A percentile compares a stretch with the other conserved stretches of the same genome.
phyloP scores from a whole-genome alignment of 2,888 invertebrate genomes.

The Phlogophora meticulosa region DNA sequence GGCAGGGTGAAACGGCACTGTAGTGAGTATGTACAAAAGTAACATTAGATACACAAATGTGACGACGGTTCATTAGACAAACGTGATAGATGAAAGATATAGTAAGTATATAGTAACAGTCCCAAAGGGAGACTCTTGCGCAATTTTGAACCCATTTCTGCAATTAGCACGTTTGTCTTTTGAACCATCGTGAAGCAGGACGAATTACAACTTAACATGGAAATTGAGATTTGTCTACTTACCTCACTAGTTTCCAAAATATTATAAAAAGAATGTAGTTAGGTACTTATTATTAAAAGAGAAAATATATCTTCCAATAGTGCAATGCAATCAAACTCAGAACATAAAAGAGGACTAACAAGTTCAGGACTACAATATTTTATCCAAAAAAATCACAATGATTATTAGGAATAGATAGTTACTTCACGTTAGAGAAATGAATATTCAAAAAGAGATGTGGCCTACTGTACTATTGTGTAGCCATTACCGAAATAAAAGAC shows the following conservation, averaged over 20 bases:
- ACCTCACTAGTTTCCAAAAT: background rate
- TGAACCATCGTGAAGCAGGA: background rate
- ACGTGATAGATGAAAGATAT: too few relatives aligned
- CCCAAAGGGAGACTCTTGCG: too few relatives aligned
- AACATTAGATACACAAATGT: conserved; percentile 1
- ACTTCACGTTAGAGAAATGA: background rate
- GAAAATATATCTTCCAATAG: too few relatives aligned
- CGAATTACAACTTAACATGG: background rate
- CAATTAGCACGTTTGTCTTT: background rate
- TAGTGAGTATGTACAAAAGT: conserved; percentile 1
- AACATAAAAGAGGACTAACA: background rate
- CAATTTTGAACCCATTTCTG: background rate
- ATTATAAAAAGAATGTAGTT: background rate
- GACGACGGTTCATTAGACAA: background rate
- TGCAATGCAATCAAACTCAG: conserved; percentile 1
- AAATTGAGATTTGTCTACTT: conserved; percentile 8
- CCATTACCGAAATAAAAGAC: background rate
- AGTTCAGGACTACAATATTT: background rate
- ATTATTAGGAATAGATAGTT: background rate
- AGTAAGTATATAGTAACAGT: too few relatives aligned
- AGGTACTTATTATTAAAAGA: too few relatives aligned
- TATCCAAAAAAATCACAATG: background rate
- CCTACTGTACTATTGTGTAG: conserved; percentile 1
- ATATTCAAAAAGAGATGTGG: background rate
- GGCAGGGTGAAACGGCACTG: conserved; percentile 61